phyloP scores from a whole-genome alignment of 30 jellyfish, hydroid and myxozoan species.

The Cassiopea xamachana region DNA sequence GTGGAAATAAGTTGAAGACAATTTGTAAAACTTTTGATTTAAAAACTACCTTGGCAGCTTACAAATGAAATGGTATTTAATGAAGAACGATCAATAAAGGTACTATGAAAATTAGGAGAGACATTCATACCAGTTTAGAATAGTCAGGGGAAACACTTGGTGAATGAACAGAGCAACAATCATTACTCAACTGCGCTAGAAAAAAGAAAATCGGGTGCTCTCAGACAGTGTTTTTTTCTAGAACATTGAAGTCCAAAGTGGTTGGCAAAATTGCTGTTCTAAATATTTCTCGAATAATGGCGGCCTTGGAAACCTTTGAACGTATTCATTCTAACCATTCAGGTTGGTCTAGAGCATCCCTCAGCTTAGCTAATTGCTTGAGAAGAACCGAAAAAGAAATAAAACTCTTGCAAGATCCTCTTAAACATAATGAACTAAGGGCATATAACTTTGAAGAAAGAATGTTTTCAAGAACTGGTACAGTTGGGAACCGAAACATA shows the following conservation, averaged over 20 bases:
- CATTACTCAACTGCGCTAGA: conserved; percentile 50
- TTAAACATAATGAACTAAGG: too few species aligned
- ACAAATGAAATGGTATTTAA: too few species aligned
- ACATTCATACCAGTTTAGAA: conserved; percentile 26
- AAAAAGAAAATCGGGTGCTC: not conserved
- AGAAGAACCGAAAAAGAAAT: not conserved
- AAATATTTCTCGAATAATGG: not conserved
- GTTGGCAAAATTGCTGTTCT: not conserved
- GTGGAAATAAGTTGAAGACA: too few species aligned
- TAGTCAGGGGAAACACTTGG: conserved; percentile 54
- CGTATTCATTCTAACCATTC: not conserved
- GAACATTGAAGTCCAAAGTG: too few species aligned
- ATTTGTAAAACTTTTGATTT: too few species aligned
- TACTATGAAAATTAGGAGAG: not conserved
- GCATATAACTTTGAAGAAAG: too few species aligned
- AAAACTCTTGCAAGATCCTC: too few species aligned
- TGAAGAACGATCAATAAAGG: not conserved
- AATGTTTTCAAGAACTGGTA: too few species aligned
- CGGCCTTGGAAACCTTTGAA: not conserved
- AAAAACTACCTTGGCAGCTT: too few species aligned
- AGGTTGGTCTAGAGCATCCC: not conserved
- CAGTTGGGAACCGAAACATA: too few species aligned
- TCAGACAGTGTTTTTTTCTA: too few species aligned
- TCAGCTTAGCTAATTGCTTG: not conserved
- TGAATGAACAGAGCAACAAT: conserved; percentile 63